Percentiles rank a stretch among this genome's conserved stretches.
phyloP scores from a whole-genome alignment of 2,888 invertebrate species.

The Rotaria macrura region DNA sequence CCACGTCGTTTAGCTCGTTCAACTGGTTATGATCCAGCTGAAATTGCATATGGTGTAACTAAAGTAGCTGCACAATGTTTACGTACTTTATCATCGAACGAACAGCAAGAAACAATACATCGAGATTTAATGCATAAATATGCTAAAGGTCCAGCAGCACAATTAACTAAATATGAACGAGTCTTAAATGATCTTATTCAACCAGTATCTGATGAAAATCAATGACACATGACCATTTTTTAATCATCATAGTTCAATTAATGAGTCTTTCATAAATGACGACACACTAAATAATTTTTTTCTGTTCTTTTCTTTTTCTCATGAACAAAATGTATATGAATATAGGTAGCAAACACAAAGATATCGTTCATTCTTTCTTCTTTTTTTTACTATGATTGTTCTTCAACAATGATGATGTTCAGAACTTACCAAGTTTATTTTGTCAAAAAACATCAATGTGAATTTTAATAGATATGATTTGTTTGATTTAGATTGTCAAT shows the following conservation, averaged over 20 bases:
- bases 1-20: slow-evolving; percentile 7
- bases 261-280: background rate
- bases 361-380: too few relatives aligned
- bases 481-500: too few relatives aligned
- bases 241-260: background rate
- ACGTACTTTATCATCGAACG: background rate
- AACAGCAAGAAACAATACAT: background rate
- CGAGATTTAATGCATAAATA: background rate
- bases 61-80: slow-evolving; percentile 3
- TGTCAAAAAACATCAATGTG: too few relatives aligned
- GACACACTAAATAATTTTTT: background rate
- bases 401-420: too few relatives aligned
- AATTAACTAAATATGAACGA: background rate
- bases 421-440: too few relatives aligned
- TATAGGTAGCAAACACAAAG: background rate
- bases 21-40: background rate
- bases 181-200: background rate
- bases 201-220: background rate
- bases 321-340: background rate
- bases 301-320: background rate
- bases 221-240: background rate
- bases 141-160: background rate
- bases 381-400: too few relatives aligned
- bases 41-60: background rate
- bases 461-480: too few relatives aligned